Evolutionary conservation across 2,113 vertebrate species (phyloP).

Genomic region (Halcyon senegalensis): DNA sequence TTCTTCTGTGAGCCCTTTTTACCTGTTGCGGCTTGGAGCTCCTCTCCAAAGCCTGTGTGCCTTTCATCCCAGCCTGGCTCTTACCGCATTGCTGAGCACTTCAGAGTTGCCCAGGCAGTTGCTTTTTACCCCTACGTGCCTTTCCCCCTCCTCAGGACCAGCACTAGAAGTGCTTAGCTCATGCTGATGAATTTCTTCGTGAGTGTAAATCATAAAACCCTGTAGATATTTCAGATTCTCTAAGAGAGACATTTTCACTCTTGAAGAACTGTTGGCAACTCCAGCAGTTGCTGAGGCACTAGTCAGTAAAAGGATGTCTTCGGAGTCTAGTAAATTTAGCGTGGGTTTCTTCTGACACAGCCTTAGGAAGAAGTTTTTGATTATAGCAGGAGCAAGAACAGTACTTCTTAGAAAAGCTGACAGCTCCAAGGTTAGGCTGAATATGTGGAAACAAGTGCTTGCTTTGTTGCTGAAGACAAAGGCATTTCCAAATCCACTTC

Average conservation of each 20-base stretch:
- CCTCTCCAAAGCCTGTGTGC: rapidly evolving
- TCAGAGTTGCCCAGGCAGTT: neutral
- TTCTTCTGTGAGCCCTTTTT: neutral
- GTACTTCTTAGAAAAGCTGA: neutral
- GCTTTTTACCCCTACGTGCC: rapidly evolving
- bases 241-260: rapidly evolving
- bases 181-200: rapidly evolving
- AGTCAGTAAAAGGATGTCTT: no score
- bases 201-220: neutral
- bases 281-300: neutral
- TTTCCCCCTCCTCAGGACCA: rapidly evolving
- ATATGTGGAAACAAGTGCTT: neutral
- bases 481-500: neutral
- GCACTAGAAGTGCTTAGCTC: neutral
- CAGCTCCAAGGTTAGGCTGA: neutral
- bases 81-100: rapidly evolving
- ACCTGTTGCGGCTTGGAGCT: neutral
- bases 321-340: neutral
- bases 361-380: neutral
- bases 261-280: neutral
- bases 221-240: rapidly evolving
- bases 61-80: no score
- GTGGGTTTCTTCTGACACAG: neutral
- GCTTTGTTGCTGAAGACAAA: neutral
- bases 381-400: neutral